Evolutionary conservation across 2,888 invertebrate species (phyloP).

Genomic region (Nipponacmea schrenckii): DNA sequence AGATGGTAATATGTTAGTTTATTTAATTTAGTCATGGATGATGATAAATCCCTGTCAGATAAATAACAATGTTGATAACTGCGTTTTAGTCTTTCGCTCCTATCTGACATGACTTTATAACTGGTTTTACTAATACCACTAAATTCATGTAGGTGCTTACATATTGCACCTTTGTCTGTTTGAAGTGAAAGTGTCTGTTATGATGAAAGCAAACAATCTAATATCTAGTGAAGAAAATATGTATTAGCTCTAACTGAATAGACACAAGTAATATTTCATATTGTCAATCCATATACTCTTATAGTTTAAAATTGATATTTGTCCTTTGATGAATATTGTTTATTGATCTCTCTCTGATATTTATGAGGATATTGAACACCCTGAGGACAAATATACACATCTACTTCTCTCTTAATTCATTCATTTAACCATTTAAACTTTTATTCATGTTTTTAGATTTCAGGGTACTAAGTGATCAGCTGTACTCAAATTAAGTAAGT

Average conservation of each 20-base stretch:
- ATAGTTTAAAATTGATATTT: not conserved
- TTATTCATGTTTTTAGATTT: too few relatives aligned
- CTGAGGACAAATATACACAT: not conserved
- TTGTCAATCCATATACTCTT: too few relatives aligned
- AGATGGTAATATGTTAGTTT: too few relatives aligned
- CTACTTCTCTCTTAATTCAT: too few relatives aligned
- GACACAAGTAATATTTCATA: not conserved
- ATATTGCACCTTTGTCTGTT: too few relatives aligned
- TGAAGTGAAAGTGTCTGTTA: too few relatives aligned
- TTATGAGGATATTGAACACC: not conserved
- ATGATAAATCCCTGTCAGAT: not conserved
- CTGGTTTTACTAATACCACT: too few relatives aligned
- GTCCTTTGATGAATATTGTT: constrained; percentile 1
- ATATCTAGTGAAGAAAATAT: not conserved
- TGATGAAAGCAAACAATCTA: too few relatives aligned
- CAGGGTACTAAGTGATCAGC: too few relatives aligned
- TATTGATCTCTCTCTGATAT: constrained; percentile 5
- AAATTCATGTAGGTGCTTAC: too few relatives aligned
- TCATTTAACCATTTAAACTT: too few relatives aligned
- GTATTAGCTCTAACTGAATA: constrained; percentile 8
- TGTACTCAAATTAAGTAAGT: too few relatives aligned
- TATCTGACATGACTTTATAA: constrained; percentile 26
- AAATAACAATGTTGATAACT: not conserved
- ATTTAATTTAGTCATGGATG: not conserved
- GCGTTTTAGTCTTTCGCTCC: constrained; percentile 25